phyloP scores from a whole-genome alignment of 2,113 vertebrate genomes.

The Calonectris borealis region DNA sequence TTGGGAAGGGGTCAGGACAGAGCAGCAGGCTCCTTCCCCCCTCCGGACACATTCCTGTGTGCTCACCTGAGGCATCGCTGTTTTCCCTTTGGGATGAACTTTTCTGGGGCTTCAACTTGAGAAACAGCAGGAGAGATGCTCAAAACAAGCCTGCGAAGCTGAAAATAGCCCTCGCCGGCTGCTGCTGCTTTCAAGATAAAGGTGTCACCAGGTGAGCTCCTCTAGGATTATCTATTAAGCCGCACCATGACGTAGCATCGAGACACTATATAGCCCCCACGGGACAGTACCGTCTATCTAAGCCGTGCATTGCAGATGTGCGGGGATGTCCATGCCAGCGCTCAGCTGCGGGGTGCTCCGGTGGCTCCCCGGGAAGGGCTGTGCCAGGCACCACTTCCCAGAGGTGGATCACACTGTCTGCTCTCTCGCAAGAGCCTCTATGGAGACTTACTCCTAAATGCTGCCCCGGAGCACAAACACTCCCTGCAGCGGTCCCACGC shows the following conservation, averaged over 20 bases:
- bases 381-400: background rate
- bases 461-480: background rate
- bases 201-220: constrained; percentile 22
- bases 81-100: background rate
- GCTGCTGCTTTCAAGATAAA: background rate
- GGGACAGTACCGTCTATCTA: rapidly evolving
- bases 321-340: rapidly evolving
- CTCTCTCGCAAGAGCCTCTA: background rate
- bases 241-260: rapidly evolving
- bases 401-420: background rate
- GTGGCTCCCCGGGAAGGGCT: background rate
- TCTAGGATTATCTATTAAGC: background rate
- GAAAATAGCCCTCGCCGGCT: background rate
- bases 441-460: background rate
- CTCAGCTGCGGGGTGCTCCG: rapidly evolving
- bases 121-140: background rate
- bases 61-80: rapidly evolving
- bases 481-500: rapidly evolving
- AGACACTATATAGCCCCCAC: rapidly evolving
- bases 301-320: rapidly evolving
- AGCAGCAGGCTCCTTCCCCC: background rate
- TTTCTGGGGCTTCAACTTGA: background rate
- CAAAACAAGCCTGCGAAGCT: background rate
- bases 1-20: background rate
- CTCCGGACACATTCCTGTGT: background rate